Evolutionary conservation across 2,113 vertebrate genomes (phyloP), one percentile per base, ranked within the genome.

Genomic region (Steatornis caripensis): DNA sequence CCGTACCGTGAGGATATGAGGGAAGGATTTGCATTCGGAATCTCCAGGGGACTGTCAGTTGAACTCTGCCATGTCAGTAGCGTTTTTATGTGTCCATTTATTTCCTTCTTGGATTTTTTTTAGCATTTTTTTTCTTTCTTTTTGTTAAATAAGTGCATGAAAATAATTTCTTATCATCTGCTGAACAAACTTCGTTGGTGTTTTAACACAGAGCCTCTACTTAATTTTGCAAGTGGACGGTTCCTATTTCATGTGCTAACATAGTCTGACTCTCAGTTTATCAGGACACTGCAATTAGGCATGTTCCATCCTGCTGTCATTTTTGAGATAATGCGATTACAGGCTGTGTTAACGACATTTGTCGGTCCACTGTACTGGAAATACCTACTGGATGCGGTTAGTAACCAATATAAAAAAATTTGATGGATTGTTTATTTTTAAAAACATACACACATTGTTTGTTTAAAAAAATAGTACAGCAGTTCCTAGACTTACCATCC

Each of bases 131-230:
- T 87, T n/a, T 64, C 16, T 64, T 61, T 75, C 18, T 61, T 69
- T 81, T 62, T 75, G 12, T 85, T 90, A 16, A 66, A 3, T 84
- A 84, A 74, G 21, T 53, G 77, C 83, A 91, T 92, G 80, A 60
- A 82, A 82, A 91, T 76, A 62, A 72, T 76, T 87, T 74, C 49
- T 61, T 65, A 7, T 21, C 78, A 41, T 84, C 41, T 84, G 29
- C 86, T 82, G 61, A 76, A n/a, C 48, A 66, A 84, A 46, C 45
- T 36, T 61, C 3, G 41, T 89, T 76, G 66, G 26, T 69, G 34
- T 94, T 91, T 92, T 70, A 93, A 92, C 77, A 45, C 71, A 70
- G 75, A 80, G 48, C 65, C 24, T 71, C 36, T 88, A n/a, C 3
- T 74, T 64, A 37, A 36, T 81, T 84, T 93, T 92, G 58, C 45